Percentiles rank a stretch among this genome's conserved stretches.
phyloP scores from a whole-genome alignment of 1,140 invertebrate genomes.

The Holotrichia oblita region DNA sequence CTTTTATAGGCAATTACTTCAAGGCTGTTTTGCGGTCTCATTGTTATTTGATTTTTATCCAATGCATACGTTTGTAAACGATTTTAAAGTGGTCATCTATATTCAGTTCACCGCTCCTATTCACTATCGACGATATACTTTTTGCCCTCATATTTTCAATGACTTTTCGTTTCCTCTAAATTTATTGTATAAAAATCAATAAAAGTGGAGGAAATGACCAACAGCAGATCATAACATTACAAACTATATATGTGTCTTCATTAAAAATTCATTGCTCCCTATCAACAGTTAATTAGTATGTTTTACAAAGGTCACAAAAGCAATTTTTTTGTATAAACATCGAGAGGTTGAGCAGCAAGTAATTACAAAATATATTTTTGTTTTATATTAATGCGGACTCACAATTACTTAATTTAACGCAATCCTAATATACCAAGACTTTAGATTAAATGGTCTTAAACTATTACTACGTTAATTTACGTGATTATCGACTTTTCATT shows the following conservation, averaged over 20 bases:
- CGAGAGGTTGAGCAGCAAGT: too few species aligned
- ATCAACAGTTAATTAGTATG: background rate
- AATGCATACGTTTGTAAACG: background rate
- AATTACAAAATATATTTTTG: too few species aligned
- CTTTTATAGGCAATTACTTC: conserved; percentile 1
- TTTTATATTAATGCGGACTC: too few species aligned
- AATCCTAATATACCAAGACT: too few species aligned
- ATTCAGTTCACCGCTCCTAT: background rate
- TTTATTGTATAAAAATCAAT: conserved; percentile 12
- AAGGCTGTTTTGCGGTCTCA: background rate
- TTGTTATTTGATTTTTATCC: background rate
- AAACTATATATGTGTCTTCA: background rate
- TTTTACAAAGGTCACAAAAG: background rate
- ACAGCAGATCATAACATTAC: background rate
- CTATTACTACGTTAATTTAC: too few species aligned
- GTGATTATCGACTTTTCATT: too few species aligned
- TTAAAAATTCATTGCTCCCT: background rate
- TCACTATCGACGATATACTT: background rate
- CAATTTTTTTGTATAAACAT: background rate
- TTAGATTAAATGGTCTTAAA: too few species aligned
- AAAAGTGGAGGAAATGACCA: background rate
- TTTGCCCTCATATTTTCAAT: background rate
- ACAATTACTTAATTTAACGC: too few species aligned
- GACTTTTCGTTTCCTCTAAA: conserved; percentile 12
- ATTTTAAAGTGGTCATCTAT: conserved; percentile 12